Base-by-base conservation (phyloP, 2,113 vertebrate species). In the Phylloscopus whistleri region DNA sequence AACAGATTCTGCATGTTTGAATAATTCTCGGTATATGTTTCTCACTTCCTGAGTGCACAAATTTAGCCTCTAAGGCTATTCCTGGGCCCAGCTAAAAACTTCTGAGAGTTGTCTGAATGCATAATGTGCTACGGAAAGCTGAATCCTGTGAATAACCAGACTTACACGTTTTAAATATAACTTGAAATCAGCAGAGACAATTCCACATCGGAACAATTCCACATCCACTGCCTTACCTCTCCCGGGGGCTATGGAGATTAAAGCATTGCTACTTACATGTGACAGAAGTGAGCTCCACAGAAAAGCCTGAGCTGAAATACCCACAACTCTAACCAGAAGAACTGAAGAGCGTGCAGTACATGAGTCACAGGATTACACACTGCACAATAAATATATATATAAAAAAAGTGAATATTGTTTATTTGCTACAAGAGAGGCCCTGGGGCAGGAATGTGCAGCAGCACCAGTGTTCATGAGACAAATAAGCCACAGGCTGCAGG, bases 1-100 rank as follows among this genome's bases (percentile, higher is more conserved):
- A 46, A 31, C 94, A 95, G 90, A 90, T 88, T 69, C 58, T 88
- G 58, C 53, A 43, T 46, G 41, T 30, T 52, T 87, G 44, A 95
- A 90, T 79, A 95, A 88, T 90, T 93, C 27, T 79, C 1, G 0
- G 20, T 56, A 84, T 64, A 56, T 48, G 7, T 52, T 93, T 92
- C 62, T 89, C 70, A 75, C 59, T 95, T 95, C 82, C 81, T 93
- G 74, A 31, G 43, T 70, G 82, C n/a, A 93, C 93, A 95, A 80
- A 94, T 93, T 90, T 94, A 96, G 74, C 58, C 55, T 91, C 70
- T 62, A 49, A 87, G 23, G 33, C 66, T 95, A 87, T 83, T 95
- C 58, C 55, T 87, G 63, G 49, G 19, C 84, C 18, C 67, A 91
- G 9, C 4, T 51, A 24, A 92, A 93, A 92, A 79, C 5, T 84